Evolutionary conservation across 2,113 vertebrate genomes (phyloP).

Genomic region (Polypterus senegalus): DNA sequence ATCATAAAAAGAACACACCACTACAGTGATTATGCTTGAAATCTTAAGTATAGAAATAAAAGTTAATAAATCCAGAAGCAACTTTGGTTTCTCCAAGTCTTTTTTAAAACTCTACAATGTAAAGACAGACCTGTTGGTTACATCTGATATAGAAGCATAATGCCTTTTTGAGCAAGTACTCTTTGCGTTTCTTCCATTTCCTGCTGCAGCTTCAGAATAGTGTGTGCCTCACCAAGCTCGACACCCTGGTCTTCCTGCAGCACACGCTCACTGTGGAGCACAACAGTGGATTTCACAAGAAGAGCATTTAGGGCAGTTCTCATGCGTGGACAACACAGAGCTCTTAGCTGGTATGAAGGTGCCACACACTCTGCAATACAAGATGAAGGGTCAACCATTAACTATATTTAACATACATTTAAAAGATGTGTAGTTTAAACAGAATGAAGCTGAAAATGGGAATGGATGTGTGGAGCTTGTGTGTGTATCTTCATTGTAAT

Average conservation of each 20-base stretch:
- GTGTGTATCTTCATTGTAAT: too few relatives aligned
- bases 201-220: conserved; percentile 24
- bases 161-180: conserved; percentile 34
- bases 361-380: background rate
- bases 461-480: background rate
- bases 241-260: conserved; percentile 8
- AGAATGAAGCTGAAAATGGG: background rate
- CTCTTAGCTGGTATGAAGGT: conserved; percentile 32
- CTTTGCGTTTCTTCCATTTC: conserved; percentile 30
- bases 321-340: conserved; percentile 46
- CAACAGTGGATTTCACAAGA: conserved; percentile 41
- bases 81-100: too few relatives aligned
- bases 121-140: too few relatives aligned
- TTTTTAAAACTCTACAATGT: too few relatives aligned
- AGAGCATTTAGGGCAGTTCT: conserved; percentile 41
- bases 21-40: too few relatives aligned
- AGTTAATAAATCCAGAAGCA: too few relatives aligned
- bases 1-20: too few relatives aligned
- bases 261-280: conserved; percentile 24
- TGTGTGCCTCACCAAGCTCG: conserved; percentile 10
- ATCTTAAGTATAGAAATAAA: too few relatives aligned
- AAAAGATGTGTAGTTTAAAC: background rate
- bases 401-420: too few relatives aligned
- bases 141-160: conserved; percentile 17
- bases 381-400: background rate